Evolutionary conservation across 2,113 vertebrate species (phyloP), one percentile per base, ranked within the genome.

Genomic region (Hymenochirus boettgeri): DNA sequence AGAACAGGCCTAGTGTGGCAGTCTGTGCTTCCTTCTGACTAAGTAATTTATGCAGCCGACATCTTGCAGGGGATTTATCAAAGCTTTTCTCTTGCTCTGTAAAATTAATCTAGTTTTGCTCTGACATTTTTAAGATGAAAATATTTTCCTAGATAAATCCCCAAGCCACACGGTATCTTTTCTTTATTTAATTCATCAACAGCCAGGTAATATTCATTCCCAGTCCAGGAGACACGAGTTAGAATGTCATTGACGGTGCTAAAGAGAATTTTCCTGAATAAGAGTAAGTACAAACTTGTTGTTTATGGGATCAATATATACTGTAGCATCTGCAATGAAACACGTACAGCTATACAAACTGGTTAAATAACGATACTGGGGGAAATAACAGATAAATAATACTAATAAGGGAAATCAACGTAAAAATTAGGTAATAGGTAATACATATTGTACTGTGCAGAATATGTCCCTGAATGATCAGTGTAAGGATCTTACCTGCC

Each of bases 51-150:
- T 67, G 55, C 56, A 67, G 55, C 35, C 24, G 35, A 67, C 64
- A 67, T 67, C 64, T 59, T 67, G 56, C 64, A 51, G 46, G 33
- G 64, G 64, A 67, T 67, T 67, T 67, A 67, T 67, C 56, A 67
- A 59, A 59, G 64, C 64, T 67, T 67, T 67, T 39, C 55, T 59
- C 31, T 7, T 67, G 64, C 59, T 67, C 64, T 67, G 46, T 46
- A 59, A 67, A 67, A 67, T 67, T 67, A 67, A 67, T 67, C 64
- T 67, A 58, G 55, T 67, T 67, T 51, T 51, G 64, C 64, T 26
- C 22, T 67, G 64, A 67, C 64, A 67, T 67, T 67, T 67, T 67
- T 67, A 59, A 59, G 64, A 67, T 59, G 55, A 58, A 67, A 67
- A 67, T 67, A 67, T 59, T 67, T 67, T 59, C 64, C 10, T 21